Base-by-base conservation (phyloP, 2,888 invertebrate species). In the Glomeris marginata region DNA sequence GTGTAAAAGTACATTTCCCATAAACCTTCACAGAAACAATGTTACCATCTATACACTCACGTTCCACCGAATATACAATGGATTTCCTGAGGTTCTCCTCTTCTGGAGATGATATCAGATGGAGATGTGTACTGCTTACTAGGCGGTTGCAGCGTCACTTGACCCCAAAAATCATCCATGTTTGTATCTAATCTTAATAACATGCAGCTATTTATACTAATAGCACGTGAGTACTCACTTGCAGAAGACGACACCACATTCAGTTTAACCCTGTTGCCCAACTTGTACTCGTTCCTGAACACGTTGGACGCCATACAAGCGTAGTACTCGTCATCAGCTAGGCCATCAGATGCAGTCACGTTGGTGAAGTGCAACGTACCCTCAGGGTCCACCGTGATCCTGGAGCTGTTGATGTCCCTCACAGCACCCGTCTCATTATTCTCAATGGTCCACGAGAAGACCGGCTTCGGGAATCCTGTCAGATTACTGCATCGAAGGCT, bases 61-160 rank as follows among this genome's bases (percentile, higher is more conserved):
- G 92, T 94, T 63, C 97, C 98, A 60, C 92, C 91, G 69, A 77
- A 95, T 60, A 98, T 97, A 67, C 98, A 98, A 68, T 82, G 95
- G 43, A 98, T 66, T 63, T 85, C 85, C 13, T 84, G 78, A 56
- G 76, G 78, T 65, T 84, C 81, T 41, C 91, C 91, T 55, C 85
- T 74, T 55, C 84, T 69, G 0, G 85, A 92, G 47, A 85, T 80
- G 66, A 87, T 85, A 62, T 85, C 84, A 64, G 84, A 84, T 56
- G 88, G 80, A 1, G 85, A 83, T 1, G 84, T 81, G 66, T 92
- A 94, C 64, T 91, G 90, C 28, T 74, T 71, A 0, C 74, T 76
- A 0, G 90, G 90, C 50, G 73, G 73, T 58, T 80, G 77, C 61
- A 80, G 82, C 63, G 86, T 87, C 28, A 48, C 51, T 50, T 53